Evolutionary conservation across 2,113 vertebrate species (phyloP).

Genomic region (Nannospalax galili): DNA sequence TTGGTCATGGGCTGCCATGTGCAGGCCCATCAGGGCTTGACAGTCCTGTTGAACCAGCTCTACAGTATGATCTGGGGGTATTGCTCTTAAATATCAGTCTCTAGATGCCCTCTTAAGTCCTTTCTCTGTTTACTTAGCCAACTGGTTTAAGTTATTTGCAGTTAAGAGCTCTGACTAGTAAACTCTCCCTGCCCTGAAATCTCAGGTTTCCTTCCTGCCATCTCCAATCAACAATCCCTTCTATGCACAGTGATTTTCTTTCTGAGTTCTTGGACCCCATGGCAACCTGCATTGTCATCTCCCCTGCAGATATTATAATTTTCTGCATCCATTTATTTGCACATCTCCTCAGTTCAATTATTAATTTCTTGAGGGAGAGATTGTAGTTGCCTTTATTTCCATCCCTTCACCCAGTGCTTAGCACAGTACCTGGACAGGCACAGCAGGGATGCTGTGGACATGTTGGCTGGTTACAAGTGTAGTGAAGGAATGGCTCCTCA

Average conservation of each 20-base stretch:
- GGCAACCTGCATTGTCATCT: not conserved
- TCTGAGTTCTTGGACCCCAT: not conserved
- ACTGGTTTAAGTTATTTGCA: not conserved
- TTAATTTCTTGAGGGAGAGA: not conserved
- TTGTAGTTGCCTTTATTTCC: not conserved
- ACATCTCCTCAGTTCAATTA: not conserved
- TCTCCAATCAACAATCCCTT: not conserved
- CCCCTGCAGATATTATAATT: not conserved
- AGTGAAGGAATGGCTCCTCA: not conserved
- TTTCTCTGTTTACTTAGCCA: not conserved
- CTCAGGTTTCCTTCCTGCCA: not conserved
- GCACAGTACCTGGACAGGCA: not conserved
- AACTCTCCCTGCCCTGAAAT: not conserved
- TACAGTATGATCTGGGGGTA: not conserved
- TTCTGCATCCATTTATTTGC: not conserved
- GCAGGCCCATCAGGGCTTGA: not conserved
- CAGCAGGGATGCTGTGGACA: not conserved
- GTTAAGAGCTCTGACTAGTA: not conserved
- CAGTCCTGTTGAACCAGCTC: not conserved
- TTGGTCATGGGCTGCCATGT: not conserved
- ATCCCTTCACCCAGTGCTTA: not conserved
- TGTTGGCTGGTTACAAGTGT: not conserved
- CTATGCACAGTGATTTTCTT: not conserved
- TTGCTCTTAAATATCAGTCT: not conserved
- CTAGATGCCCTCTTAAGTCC: not conserved